Conservation (phyloP, 2,888 invertebrate species). For the Diarsia brunnea region DNA sequence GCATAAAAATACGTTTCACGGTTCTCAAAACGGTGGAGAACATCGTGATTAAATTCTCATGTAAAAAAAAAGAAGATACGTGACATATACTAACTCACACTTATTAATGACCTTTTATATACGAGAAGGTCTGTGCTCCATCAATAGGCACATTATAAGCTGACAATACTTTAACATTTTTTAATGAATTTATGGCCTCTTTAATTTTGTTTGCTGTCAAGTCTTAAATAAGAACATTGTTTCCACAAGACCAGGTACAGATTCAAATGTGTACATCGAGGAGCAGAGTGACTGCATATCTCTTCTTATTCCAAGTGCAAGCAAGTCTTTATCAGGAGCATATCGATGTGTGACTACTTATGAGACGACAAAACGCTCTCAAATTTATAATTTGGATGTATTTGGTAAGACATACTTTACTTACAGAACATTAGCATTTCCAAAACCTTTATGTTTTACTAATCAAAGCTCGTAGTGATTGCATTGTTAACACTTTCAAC, state of each 20-base stretch:
- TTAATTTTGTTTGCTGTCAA: slow-evolving; percentile 46
- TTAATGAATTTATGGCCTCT: background rate
- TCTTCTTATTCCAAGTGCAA: slow-evolving; percentile 78
- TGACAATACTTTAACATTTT: background rate
- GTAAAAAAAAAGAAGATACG: background rate
- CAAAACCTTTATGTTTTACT: background rate
- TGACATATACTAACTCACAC: background rate
- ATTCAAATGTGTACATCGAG: slow-evolving; percentile 79
- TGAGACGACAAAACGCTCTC: slow-evolving; percentile 70
- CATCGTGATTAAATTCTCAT: background rate
- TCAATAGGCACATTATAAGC: background rate
- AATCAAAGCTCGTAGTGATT: background rate
- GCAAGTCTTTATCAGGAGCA: slow-evolving; percentile 77
- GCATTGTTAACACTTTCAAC: background rate
- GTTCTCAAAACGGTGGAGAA: background rate
- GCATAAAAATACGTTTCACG: too few relatives aligned
- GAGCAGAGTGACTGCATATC: slow-evolving; percentile 72
- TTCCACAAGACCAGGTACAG: slow-evolving; percentile 88
- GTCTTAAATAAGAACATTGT: slow-evolving; percentile 80
- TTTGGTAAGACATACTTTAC: slow-evolving; percentile 75
- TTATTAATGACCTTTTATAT: background rate
- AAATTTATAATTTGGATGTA: slow-evolving; percentile 75
- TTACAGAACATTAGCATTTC: background rate
- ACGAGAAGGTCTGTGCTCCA: background rate
- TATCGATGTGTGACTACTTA: slow-evolving; percentile 80